Evolutionary conservation across 2,113 vertebrate genomes (phyloP), one percentile per base, ranked within the genome.

Genomic region (Onychorhynchus coronatus): DNA sequence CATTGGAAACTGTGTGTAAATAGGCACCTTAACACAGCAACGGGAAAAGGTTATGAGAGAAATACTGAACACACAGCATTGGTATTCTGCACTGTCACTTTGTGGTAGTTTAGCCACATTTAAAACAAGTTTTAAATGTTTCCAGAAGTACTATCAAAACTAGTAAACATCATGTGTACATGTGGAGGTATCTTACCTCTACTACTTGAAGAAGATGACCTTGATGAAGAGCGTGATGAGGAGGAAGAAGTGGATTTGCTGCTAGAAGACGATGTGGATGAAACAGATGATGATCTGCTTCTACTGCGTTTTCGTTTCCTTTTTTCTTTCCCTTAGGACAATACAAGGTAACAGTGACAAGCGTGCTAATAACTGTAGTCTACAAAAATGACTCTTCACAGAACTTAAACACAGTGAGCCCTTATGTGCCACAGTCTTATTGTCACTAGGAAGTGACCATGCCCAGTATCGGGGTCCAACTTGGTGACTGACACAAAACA

Each of bases 241-340:
- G 93, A 95, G 0, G 98, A 98, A 3, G 98, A 98, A 3, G 95
- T 85, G 2, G 98, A 98, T 1, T 98, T 86, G 10, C 97, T 89
- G 0, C 93, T 91, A 52, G 98, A 98, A 4, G 98, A 98, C 0
- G 98, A 98, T 4, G 98, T 96, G 49, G 98, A 97, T n/a, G 98
- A 98, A 22, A 98, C 53, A 0, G 98, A 98, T 13, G 98, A 98
- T 5, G 98, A 99, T 96, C 98, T 96, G 93, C 98, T 99, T 80
- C 98, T 98, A 91, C 98, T 99, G 33, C 98, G 98, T 93, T 98
- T 99, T 35, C 97, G 97, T 72, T 98, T 99, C 75, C 75, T 97
- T 93, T 98, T 98, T 82, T 98, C 98, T 90, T 97, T 98, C 70
- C 98, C 98, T 98, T 92, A 31, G 28, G 35, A 67, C 11, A 95